phyloP scores from a whole-genome alignment of 1,140 invertebrate species.

The Bemisia tabaci region DNA sequence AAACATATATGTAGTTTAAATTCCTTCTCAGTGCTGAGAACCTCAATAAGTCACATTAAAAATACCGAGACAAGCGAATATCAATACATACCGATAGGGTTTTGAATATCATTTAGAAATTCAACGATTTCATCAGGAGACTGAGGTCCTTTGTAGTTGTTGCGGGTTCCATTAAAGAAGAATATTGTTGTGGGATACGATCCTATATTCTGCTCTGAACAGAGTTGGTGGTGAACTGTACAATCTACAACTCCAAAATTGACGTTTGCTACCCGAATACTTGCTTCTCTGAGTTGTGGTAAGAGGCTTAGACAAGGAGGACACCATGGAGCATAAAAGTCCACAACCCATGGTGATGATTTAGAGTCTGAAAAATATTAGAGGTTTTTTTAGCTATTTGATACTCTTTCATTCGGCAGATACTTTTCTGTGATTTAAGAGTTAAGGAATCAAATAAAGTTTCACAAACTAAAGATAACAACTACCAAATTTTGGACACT shows the following conservation, averaged over 20 bases:
- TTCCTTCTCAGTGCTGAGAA: no score
- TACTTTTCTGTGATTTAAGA: no score
- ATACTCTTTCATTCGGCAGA: no score
- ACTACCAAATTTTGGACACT: no score
- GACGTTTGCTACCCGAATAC: slow-evolving; percentile 34
- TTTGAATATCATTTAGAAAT: slow-evolving; percentile 46
- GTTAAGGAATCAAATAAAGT: no score
- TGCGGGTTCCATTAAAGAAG: slow-evolving; percentile 42
- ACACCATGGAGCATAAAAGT: slow-evolving; percentile 74
- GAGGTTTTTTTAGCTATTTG: no score
- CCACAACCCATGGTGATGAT: slow-evolving; percentile 48
- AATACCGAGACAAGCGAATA: no score
- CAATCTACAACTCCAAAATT: slow-evolving; percentile 55
- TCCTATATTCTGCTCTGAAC: slow-evolving; percentile 44
- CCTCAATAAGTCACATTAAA: no score
- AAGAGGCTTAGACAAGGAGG: slow-evolving; percentile 63
- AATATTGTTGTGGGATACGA: slow-evolving; percentile 62
- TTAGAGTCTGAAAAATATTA: background rate
- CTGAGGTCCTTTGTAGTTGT: slow-evolving; percentile 46
- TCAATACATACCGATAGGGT: slow-evolving; percentile 39
- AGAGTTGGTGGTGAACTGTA: slow-evolving; percentile 37
- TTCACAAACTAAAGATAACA: no score
- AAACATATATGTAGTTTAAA: no score
- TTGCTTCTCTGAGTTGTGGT: slow-evolving; percentile 55
- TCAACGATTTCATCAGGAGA: slow-evolving; percentile 44